These are phyloP conservation scores for Cherax quadricarinatus DNA, from an alignment of 1,140 invertebrate species.

Conservation along the genomic window DNA sequence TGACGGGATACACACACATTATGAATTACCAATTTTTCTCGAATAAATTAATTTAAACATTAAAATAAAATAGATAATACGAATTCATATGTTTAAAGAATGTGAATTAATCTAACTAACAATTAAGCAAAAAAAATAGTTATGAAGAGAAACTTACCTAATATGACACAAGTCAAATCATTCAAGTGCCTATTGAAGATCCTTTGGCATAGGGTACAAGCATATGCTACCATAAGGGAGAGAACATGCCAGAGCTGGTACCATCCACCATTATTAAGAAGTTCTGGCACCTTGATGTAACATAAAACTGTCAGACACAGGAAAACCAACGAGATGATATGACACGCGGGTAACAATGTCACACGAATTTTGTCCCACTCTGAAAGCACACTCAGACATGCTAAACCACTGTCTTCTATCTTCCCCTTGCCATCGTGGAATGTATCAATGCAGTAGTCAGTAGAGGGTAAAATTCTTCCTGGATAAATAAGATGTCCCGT, in stretches of 20 bases:
- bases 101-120: too few relatives aligned
- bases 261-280: not conserved
- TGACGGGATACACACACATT: too few relatives aligned
- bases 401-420: not conserved
- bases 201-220: not conserved
- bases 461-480: not conserved
- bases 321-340: slow-evolving; percentile 20
- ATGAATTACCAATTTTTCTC: too few relatives aligned
- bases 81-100: too few relatives aligned
- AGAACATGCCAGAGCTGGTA: slow-evolving; percentile 42
- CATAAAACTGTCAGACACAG: slow-evolving; percentile 15
- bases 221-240: slow-evolving; percentile 35
- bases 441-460: slow-evolving; percentile 41
- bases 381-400: not conserved
- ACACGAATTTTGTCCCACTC: not conserved
- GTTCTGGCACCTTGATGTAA: slow-evolving; percentile 21
- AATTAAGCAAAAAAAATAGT: too few relatives aligned
- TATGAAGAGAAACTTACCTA: slow-evolving; percentile 24
- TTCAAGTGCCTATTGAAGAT: not conserved
- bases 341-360: not conserved
- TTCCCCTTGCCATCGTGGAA: not conserved
- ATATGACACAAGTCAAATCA: not conserved
- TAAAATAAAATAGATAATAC: too few relatives aligned
- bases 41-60: too few relatives aligned
- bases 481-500: not conserved